Evolutionary conservation across 92 coral and sea anemone genomes (phyloP).

Genomic region (Phenganax marumi): DNA sequence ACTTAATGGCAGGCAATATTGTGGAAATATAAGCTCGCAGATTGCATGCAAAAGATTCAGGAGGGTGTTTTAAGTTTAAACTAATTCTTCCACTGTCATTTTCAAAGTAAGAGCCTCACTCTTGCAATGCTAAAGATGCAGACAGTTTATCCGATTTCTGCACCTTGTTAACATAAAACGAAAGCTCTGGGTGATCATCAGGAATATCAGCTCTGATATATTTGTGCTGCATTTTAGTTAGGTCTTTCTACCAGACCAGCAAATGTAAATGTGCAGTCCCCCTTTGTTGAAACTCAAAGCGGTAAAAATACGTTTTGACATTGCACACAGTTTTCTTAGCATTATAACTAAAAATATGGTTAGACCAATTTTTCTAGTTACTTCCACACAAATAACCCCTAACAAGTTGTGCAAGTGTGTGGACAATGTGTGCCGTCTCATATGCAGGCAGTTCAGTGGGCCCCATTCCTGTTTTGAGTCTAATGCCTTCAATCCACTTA

Average conservation of each 20-base stretch:
- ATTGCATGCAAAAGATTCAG: constrained; percentile 40
- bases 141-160: not conserved
- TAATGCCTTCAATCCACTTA: not conserved
- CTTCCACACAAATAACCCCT: constrained; percentile 46
- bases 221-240: not conserved
- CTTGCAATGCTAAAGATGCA: too few species aligned
- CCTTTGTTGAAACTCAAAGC: constrained; percentile 55
- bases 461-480: not conserved
- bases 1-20: constrained; percentile 39
- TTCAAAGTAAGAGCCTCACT: not conserved
- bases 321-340: not conserved
- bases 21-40: constrained; percentile 54
- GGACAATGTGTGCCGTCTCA: constrained; percentile 34
- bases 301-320: constrained; percentile 40
- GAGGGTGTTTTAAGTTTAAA: constrained; percentile 21
- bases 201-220: constrained; percentile 40
- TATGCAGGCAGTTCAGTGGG: constrained; percentile 4
- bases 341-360: constrained; percentile 18
- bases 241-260: constrained; percentile 35
- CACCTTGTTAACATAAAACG: constrained; percentile 25
- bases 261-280: constrained; percentile 53
- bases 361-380: constrained; percentile 25
- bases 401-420: constrained; percentile 24
- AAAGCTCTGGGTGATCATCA: not conserved
- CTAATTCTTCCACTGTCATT: not conserved